Base-by-base conservation (phyloP, 2,113 vertebrate genomes). In the Odocoileus hemionus region DNA sequence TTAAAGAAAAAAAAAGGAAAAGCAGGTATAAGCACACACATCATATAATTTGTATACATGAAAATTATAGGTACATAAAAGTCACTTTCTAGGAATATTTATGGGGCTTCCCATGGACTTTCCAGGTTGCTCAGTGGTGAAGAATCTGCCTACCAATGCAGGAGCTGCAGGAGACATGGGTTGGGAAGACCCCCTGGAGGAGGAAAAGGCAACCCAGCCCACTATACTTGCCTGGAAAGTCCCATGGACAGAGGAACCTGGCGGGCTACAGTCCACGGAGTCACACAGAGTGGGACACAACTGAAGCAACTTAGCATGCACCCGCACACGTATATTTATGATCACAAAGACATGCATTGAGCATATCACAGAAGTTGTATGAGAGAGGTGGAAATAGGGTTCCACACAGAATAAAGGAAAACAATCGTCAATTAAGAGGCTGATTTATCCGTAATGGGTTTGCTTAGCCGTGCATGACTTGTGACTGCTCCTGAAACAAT, bases 261-360 rank as follows among this genome's bases (percentile, higher is more conserved):
- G n/a, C 0, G 2, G 19, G 19, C 9, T 70, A 39, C 5, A 36
- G n/a, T 39, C n/a, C 67, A 39, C 23, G 3, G 67, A 23, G 67
- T 39, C 67, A 70, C 67, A 70, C 19, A 70, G 19, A 36, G 19
- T 36, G 23, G 19, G n/a, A 23, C n/a, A 23, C 67, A 0, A 23
- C 67, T 70, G 67, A 70, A 36, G 67, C 0, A 0, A 70, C n/a
- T 70, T 70, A 70, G 4, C n/a, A 23, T 70, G 67, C 67, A 70
- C 67, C 36, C 19, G 36, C 19, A 6, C 9, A 2, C 0, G 15
- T 36, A 80, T 91, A 36, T 61, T 61, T 60, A 19, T 80, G 33
- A 61, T 28, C 21, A 80, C 43, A 26, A 50, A 50, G 30, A 36
- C 7, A 50, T 1, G 6, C 17, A n/a, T 7, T 36, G n/a, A 36